Conservation (phyloP, 1,140 invertebrate genomes). For the Augochlora pura region DNA sequence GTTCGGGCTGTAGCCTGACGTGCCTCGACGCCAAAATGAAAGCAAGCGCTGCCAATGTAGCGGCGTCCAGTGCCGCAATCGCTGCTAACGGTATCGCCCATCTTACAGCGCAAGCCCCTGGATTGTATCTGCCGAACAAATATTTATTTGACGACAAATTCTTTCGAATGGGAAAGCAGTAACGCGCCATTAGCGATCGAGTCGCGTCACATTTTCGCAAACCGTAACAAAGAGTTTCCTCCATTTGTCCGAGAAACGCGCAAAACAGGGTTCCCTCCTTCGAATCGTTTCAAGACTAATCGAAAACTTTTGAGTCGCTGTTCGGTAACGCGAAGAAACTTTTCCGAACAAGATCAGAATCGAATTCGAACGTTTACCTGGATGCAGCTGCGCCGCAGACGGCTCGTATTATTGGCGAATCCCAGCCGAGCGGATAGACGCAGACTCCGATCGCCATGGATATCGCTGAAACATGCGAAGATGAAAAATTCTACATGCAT, state of each 20-base stretch:
- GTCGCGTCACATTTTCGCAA: too few species aligned
- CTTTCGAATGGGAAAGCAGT: too few species aligned
- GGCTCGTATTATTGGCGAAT: slow-evolving; percentile 88
- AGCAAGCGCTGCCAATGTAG: slow-evolving; percentile 93
- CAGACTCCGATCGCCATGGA: slow-evolving; percentile 91
- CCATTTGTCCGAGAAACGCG: too few species aligned
- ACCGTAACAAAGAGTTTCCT: too few species aligned
- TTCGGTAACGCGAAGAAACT: too few species aligned
- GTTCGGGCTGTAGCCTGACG: slow-evolving; percentile 91
- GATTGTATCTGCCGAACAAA: slow-evolving; percentile 79
- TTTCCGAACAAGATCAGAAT: background rate
- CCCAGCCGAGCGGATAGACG: slow-evolving; percentile 97
- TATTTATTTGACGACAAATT: background rate
- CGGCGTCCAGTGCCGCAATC: slow-evolving; percentile 94
- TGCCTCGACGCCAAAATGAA: slow-evolving; percentile 96
- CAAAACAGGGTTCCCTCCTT: too few species aligned
- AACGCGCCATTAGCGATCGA: too few species aligned
- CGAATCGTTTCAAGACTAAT: too few species aligned
- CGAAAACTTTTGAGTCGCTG: too few species aligned
- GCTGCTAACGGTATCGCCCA: slow-evolving; percentile 98
- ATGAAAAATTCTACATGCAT: too few species aligned
- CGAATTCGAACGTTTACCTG: slow-evolving; percentile 78
- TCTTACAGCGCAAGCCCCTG: slow-evolving; percentile 92
- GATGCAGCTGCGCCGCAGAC: slow-evolving; percentile 92
- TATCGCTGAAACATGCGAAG: slow-evolving; percentile 83